Conservation (phyloP, 1,140 invertebrate species). For the Drosophila auraria region DNA sequence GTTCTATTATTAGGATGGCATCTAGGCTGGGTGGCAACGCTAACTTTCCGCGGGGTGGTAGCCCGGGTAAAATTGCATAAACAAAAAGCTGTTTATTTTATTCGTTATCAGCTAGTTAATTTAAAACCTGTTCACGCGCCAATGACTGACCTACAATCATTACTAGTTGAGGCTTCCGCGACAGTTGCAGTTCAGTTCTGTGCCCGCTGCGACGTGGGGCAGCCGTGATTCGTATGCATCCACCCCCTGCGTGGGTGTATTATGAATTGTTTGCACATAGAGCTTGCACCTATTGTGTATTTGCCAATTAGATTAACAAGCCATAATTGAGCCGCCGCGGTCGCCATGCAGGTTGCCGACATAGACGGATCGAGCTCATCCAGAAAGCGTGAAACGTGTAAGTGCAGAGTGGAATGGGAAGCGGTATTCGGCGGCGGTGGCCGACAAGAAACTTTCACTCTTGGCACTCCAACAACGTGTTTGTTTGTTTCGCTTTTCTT, state of each 20-base stretch:
- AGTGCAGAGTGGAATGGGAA: slow-evolving; percentile 35
- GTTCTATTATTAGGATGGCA: not conserved
- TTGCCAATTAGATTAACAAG: slow-evolving; percentile 29
- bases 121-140: slow-evolving; percentile 44
- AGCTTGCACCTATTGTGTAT: slow-evolving; percentile 2
- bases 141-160: slow-evolving; percentile 16
- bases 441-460: slow-evolving; percentile 45
- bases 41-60: not conserved
- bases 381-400: slow-evolving; percentile 32
- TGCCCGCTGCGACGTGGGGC: not conserved
- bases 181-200: slow-evolving; percentile 18
- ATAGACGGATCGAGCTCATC: slow-evolving; percentile 12
- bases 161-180: not conserved
- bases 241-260: not conserved
- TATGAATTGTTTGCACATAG: slow-evolving; percentile 30
- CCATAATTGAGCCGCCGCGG: slow-evolving; percentile 11
- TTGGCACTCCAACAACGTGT: slow-evolving; percentile 26
- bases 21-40: not conserved
- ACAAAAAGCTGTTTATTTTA: slow-evolving; percentile 23
- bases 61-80: slow-evolving; percentile 22
- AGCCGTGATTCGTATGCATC: slow-evolving; percentile 9
- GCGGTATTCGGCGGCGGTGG: not conserved
- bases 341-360: slow-evolving; percentile 13
- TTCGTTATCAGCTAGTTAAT: slow-evolving; percentile 27
- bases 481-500: slow-evolving; percentile 25